Evolutionary conservation across 2,797 vertebrate species (phyloP).

Genomic region (Poeciliopsis infans): DNA sequence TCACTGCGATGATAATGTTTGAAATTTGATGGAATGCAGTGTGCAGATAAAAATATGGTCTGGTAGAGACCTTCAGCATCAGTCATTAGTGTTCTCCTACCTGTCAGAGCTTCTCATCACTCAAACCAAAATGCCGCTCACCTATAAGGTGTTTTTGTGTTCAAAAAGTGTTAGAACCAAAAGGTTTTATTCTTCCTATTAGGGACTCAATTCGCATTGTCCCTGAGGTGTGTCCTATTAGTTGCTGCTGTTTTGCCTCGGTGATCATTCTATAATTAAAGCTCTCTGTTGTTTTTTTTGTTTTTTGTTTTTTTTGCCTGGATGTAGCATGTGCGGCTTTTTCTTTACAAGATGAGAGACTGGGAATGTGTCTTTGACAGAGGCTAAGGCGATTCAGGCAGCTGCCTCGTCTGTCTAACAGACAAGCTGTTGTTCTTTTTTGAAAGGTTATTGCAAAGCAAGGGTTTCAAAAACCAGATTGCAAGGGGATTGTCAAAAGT

Average conservation of each 20-base stretch:
- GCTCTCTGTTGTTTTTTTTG: slow-evolving; percentile 54
- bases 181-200: slow-evolving; percentile 60
- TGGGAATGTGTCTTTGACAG: slow-evolving; percentile 56
- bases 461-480: slow-evolving; percentile 70
- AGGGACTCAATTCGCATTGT: slow-evolving; percentile 48
- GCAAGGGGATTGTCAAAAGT: slow-evolving; percentile 58
- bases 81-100: slow-evolving; percentile 55
- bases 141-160: slow-evolving; percentile 68
- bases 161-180: slow-evolving; percentile 67
- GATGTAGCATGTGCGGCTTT: slow-evolving; percentile 39
- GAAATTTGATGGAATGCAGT: slow-evolving; percentile 4
- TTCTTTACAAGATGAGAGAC: slow-evolving; percentile 61
- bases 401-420: slow-evolving; percentile 62
- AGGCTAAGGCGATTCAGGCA: slow-evolving; percentile 57
- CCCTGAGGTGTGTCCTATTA: slow-evolving; percentile 61
- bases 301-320: slow-evolving; percentile 54
- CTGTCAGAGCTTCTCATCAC: slow-evolving; percentile 61
- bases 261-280: slow-evolving; percentile 73
- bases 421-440: slow-evolving; percentile 61
- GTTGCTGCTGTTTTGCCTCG: slow-evolving; percentile 58
- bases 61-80: slow-evolving; percentile 38
- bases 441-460: slow-evolving; percentile 66
- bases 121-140: slow-evolving; percentile 49
- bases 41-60: slow-evolving; percentile 1
- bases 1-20: slow-evolving; percentile 3